Conservation (phyloP, 2,888 invertebrate genomes). For the Hemicrepidius hirtus region DNA sequence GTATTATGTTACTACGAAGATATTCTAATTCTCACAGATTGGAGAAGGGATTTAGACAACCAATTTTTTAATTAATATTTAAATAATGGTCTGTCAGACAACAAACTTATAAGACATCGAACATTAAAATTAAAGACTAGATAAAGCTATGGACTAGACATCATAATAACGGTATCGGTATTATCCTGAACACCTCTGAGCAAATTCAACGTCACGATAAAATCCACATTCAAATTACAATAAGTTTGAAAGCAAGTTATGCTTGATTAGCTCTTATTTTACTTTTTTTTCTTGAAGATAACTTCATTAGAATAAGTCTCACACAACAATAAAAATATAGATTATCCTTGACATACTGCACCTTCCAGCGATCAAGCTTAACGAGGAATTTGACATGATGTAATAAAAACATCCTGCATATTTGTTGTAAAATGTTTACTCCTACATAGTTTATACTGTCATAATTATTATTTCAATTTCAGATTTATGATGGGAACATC, state of each 20-base stretch:
- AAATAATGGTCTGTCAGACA: no score
- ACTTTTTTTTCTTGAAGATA: background rate
- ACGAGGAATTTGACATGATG: slow-evolving; percentile 32
- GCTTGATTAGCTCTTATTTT: background rate
- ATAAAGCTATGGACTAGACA: no score
- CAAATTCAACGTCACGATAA: background rate
- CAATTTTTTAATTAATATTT: no score
- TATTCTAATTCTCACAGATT: no score
- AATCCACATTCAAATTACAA: no score
- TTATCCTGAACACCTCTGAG: background rate
- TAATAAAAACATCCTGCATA: slow-evolving; percentile 30
- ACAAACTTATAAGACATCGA: no score
- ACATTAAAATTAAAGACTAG: no score
- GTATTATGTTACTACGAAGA: no score
- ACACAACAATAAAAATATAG: background rate
- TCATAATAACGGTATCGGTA: no score
- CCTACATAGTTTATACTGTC: background rate
- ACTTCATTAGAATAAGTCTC: background rate
- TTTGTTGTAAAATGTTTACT: slow-evolving; percentile 12
- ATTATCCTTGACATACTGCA: slow-evolving; percentile 41
- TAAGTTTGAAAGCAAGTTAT: background rate
- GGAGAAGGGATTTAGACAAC: no score
- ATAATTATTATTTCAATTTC: slow-evolving; percentile 13
- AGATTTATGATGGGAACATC: slow-evolving; percentile 1
- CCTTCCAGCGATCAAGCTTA: slow-evolving; percentile 28